These are phyloP conservation scores for Chrysomallon squamiferum DNA, from an alignment of 1,140 invertebrate species.

Conservation along the genomic window DNA sequence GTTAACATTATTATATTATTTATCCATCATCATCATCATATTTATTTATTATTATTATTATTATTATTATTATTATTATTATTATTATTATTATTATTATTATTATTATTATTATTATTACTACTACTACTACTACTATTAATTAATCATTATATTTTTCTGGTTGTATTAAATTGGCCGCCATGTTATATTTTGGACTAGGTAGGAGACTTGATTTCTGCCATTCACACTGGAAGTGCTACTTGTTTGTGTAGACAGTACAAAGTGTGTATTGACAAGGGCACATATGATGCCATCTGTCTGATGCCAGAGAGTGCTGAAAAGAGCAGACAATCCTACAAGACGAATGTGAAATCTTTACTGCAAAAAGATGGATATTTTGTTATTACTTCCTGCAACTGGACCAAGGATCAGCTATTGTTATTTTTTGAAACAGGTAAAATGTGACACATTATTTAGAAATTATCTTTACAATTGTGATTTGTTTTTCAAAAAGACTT, in stretches of 20 bases:
- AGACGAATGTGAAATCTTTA: conserved; percentile 71
- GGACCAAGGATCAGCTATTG: conserved; percentile 84
- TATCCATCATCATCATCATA: too few species aligned
- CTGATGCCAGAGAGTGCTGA: conserved; percentile 75
- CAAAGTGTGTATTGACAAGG: conserved; percentile 78
- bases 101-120: too few species aligned
- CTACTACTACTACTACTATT: too few species aligned
- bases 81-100: too few species aligned
- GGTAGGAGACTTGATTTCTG: conserved; percentile 37
- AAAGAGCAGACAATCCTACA: conserved; percentile 73
- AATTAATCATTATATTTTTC: neutral
- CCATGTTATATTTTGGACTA: conserved; percentile 13
- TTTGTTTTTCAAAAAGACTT: too few species aligned
- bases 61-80: too few species aligned
- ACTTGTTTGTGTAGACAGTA: conserved; percentile 36
- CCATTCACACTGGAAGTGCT: conserved; percentile 19
- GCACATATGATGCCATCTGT: conserved; percentile 92
- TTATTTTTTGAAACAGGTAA: conserved; percentile 72
- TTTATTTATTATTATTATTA: too few species aligned
- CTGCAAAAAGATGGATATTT: conserved; percentile 73
- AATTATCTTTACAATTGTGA: too few species aligned
- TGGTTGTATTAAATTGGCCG: neutral
- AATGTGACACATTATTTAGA: neutral
- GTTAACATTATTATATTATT: too few species aligned
- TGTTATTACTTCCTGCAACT: conserved; percentile 92